These are phyloP conservation scores for Siniperca scherzeri DNA, from an alignment of 2,797 vertebrate genomes.

Conservation along the genomic window DNA sequence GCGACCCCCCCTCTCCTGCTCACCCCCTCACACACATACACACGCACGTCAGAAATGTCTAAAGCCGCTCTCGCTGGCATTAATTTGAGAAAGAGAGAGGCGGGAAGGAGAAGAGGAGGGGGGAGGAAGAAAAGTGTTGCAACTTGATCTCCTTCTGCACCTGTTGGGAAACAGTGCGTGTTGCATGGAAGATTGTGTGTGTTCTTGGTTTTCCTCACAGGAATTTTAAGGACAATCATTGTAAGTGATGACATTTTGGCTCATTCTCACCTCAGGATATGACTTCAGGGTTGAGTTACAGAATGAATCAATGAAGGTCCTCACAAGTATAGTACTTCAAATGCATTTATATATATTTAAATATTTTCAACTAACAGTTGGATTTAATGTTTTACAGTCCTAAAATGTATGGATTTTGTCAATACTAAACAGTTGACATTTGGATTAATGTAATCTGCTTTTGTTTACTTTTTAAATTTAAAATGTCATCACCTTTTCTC, in stretches of 20 bases:
- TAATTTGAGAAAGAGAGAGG: slow-evolving; percentile 85
- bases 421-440: neutral
- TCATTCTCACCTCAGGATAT: slow-evolving; percentile 33
- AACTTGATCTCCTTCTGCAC: slow-evolving; percentile 95
- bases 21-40: slow-evolving; percentile 68
- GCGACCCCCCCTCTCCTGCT: slow-evolving; percentile 82
- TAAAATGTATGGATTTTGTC: neutral
- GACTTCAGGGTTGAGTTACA: slow-evolving; percentile 1
- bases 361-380: no score
- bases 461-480: neutral
- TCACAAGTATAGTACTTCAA: neutral
- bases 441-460: neutral
- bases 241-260: slow-evolving; percentile 46
- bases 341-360: neutral
- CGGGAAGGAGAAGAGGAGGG: slow-evolving; percentile 54
- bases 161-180: slow-evolving; percentile 87
- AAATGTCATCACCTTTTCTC: neutral
- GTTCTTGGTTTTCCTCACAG: slow-evolving; percentile 15
- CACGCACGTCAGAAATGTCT: slow-evolving; percentile 89
- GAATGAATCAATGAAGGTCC: neutral
- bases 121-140: slow-evolving; percentile 82
- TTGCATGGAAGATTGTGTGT: slow-evolving; percentile 65
- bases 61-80: slow-evolving; percentile 81
- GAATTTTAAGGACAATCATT: slow-evolving; percentile 48
- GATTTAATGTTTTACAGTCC: neutral